phyloP scores from a whole-genome alignment of 2,888 invertebrate genomes.

The Cyrtodaria siliqua region DNA sequence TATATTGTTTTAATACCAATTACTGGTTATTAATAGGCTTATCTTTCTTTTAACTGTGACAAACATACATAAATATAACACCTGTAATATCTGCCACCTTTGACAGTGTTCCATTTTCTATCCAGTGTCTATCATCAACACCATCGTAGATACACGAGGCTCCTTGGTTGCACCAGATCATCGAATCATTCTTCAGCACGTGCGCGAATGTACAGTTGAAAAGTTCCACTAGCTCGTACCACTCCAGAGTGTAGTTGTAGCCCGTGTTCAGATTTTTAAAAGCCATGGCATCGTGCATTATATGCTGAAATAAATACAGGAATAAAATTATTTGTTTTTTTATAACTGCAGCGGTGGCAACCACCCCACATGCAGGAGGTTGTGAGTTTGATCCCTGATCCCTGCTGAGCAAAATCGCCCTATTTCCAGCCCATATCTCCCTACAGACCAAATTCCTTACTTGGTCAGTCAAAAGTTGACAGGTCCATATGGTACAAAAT shows the following conservation, averaged over 20 bases:
- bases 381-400: too few species aligned
- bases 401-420: too few species aligned
- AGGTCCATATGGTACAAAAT: too few species aligned
- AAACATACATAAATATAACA: constrained; percentile 41
- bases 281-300: constrained; percentile 83
- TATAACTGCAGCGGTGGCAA: too few species aligned
- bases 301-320: constrained; percentile 73
- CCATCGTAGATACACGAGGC: constrained; percentile 81
- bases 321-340: too few species aligned
- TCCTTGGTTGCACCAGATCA: constrained; percentile 83
- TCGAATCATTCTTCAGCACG: constrained; percentile 68
- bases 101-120: constrained; percentile 76
- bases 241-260: constrained; percentile 81
- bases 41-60: too few species aligned
- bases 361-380: too few species aligned
- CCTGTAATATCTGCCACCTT: constrained; percentile 79
- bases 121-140: constrained; percentile 80
- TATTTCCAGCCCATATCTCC: too few species aligned
- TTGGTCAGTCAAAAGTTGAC: too few species aligned
- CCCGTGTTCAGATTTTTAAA: constrained; percentile 79
- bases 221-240: constrained; percentile 82
- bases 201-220: constrained; percentile 84
- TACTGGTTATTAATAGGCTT: too few species aligned
- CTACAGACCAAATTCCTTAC: too few species aligned
- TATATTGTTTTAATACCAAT: too few species aligned